phyloP scores from a whole-genome alignment of 2,113 vertebrate species.

The Pelodiscus sinensis region DNA sequence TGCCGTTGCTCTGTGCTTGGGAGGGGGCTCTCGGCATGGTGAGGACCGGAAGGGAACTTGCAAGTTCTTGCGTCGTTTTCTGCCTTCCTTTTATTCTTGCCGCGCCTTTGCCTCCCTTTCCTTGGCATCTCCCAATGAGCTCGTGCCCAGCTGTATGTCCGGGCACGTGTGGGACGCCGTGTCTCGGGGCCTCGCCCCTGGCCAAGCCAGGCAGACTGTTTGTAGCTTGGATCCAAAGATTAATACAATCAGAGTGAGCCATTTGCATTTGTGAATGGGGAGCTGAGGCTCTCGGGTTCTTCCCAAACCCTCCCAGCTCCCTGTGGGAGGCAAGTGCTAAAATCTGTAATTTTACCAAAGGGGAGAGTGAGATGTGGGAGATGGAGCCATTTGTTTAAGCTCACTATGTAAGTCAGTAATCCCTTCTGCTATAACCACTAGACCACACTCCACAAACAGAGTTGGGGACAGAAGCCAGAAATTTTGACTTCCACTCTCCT shows the following conservation, averaged over 20 bases:
- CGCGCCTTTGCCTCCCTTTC: conserved; percentile 14
- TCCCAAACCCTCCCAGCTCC: conserved; percentile 26
- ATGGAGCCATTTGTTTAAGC: neutral
- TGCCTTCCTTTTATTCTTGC: neutral
- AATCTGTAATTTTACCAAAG: neutral
- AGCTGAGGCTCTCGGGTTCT: conserved; percentile 41
- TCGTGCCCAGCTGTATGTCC: neutral
- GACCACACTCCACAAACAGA: neutral
- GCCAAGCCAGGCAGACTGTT: conserved; percentile 29
- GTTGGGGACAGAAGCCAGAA: neutral
- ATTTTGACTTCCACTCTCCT: neutral
- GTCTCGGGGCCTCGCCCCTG: conserved; percentile 39
- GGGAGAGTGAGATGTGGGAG: neutral
- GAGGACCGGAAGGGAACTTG: neutral
- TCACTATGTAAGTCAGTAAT: neutral
- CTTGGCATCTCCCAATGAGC: conserved; percentile 24
- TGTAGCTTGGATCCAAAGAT: conserved; percentile 44
- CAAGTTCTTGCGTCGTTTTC: neutral
- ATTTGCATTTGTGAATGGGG: conserved; percentile 62
- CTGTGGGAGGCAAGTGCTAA: neutral
- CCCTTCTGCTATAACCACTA: neutral
- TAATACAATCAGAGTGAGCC: conserved; percentile 60
- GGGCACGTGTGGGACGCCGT: conserved; percentile 53
- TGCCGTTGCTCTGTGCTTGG: neutral
- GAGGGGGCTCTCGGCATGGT: neutral